phyloP scores from a whole-genome alignment of 2,888 invertebrate genomes.

The Lissonota sp. region DNA sequence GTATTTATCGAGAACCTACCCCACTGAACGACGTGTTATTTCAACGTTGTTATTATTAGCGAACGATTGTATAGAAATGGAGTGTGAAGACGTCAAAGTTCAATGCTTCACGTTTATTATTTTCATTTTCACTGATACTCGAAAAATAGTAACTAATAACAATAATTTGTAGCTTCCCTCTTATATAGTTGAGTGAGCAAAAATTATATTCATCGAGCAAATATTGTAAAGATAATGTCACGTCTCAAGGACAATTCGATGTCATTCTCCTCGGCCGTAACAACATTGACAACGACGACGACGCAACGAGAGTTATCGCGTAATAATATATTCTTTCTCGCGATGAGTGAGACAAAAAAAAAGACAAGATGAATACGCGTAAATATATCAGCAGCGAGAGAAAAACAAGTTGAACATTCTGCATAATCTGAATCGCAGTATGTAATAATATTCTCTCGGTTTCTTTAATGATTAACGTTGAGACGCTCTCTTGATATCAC shows the following conservation, averaged over 20 bases:
- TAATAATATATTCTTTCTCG: slow-evolving; percentile 35
- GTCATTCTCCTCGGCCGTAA: slow-evolving; percentile 61
- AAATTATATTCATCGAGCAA: slow-evolving; percentile 35
- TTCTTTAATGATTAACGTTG: not conserved
- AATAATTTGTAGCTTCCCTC: slow-evolving; percentile 24
- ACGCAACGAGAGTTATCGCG: slow-evolving; percentile 35
- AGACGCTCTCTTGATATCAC: slow-evolving; percentile 2
- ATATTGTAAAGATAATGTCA: slow-evolving; percentile 52
- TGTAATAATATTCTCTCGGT: slow-evolving; percentile 10
- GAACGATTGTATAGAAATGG: not conserved
- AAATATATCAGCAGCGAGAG: slow-evolving; percentile 2
- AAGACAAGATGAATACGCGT: slow-evolving; percentile 11
- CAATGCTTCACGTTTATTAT: slow-evolving; percentile 47
- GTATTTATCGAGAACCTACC: slow-evolving; percentile 58
- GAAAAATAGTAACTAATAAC: slow-evolving; percentile 5
- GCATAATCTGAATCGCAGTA: not conserved
- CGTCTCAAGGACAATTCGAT: slow-evolving; percentile 60
- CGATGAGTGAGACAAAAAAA: slow-evolving; percentile 20
- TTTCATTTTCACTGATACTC: slow-evolving; percentile 47
- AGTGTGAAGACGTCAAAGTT: slow-evolving; percentile 41
- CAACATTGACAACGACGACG: slow-evolving; percentile 26
- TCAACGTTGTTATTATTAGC: slow-evolving; percentile 4
- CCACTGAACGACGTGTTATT: slow-evolving; percentile 55
- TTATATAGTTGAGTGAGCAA: slow-evolving; percentile 3
- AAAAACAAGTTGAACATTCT: slow-evolving; percentile 6